phyloP scores from a whole-genome alignment of 2,113 vertebrate species.

The Mystacornis crossleyi region DNA sequence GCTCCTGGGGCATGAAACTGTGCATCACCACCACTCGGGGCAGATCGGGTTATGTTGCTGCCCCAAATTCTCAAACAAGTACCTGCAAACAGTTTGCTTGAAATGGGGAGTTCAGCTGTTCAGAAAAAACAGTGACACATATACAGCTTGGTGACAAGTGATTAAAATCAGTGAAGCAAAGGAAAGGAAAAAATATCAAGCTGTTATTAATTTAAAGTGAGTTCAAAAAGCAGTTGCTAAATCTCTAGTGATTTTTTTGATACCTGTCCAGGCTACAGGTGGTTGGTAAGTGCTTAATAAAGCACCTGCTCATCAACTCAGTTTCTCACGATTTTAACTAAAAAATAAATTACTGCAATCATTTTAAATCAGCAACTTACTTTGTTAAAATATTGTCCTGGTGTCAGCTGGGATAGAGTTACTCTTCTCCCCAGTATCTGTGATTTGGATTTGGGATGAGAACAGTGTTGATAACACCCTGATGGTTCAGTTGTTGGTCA shows the following conservation, averaged over 20 bases:
- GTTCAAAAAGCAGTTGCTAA: background rate
- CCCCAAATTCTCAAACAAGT: background rate
- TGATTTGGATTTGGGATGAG: background rate
- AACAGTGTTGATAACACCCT: background rate
- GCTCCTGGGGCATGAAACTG: background rate
- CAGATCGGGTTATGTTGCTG: background rate
- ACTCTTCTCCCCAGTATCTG: background rate
- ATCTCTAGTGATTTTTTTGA: background rate
- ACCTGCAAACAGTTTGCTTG: background rate
- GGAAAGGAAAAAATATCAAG: background rate
- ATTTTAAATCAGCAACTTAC: background rate
- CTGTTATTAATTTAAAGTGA: background rate
- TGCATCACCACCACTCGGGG: background rate
- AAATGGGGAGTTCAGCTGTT: background rate
- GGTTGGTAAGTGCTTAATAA: background rate
- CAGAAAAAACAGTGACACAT: background rate
- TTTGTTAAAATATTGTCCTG: background rate
- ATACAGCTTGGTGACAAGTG: background rate
- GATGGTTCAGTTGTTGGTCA: background rate
- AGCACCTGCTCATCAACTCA: background rate
- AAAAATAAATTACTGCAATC: background rate
- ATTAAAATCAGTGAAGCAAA: constrained; percentile 8
- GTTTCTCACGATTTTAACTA: background rate
- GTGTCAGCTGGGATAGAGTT: background rate
- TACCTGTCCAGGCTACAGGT: background rate